A percentile compares a stretch with the other conserved stretches of the same genome.
These are phyloP conservation scores for Pipra filicauda DNA, from an alignment of 2,113 vertebrate species.

Conservation along the genomic window DNA sequence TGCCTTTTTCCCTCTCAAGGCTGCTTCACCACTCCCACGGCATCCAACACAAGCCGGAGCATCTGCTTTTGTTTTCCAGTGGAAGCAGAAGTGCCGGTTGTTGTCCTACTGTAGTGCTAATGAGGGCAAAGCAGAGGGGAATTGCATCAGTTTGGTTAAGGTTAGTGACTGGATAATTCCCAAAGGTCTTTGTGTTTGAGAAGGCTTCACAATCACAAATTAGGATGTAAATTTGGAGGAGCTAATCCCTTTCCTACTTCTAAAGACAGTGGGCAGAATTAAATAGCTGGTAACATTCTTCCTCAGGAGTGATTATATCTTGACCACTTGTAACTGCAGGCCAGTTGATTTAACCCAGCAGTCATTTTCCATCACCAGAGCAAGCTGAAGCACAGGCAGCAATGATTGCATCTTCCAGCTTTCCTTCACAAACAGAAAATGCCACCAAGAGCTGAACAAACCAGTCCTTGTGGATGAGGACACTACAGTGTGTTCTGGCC, in stretches of 20 bases:
- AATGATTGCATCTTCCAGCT: background rate
- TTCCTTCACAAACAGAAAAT: background rate
- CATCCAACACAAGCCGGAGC: background rate
- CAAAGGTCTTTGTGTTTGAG: background rate
- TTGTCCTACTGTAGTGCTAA: background rate
- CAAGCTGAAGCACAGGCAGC: background rate
- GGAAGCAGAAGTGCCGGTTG: background rate
- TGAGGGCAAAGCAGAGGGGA: background rate
- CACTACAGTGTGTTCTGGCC: background rate
- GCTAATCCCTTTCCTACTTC: background rate
- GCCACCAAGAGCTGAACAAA: background rate
- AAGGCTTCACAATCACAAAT: background rate
- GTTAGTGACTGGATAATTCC: background rate
- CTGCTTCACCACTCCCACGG: fast-evolving
- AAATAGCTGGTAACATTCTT: background rate
- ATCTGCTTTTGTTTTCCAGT: background rate
- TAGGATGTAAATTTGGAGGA: background rate
- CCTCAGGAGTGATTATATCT: background rate
- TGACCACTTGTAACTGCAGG: background rate
- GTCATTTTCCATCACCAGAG: background rate
- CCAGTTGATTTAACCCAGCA: background rate
- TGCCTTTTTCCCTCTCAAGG: constrained; percentile 29
- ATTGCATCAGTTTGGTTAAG: background rate
- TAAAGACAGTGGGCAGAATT: background rate
- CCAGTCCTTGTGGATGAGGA: background rate